Percentiles rank a stretch among this genome's conserved stretches.
Conservation (phyloP, 2,113 vertebrate genomes). For the Carettochelys insculpta region DNA sequence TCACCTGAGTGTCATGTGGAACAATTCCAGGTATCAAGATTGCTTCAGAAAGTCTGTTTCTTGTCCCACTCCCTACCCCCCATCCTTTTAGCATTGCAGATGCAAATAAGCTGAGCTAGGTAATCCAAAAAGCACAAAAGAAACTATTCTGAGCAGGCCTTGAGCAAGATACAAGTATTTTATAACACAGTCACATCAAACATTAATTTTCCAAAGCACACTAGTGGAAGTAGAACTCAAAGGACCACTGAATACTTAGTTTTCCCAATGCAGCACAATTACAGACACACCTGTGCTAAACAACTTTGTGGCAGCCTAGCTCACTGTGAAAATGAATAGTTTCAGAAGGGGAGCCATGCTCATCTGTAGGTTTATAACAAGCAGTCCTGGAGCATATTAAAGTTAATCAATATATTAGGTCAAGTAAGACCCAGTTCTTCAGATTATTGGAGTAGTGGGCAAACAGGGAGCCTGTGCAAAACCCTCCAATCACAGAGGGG, state of each 20-base stretch:
- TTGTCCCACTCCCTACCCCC: not conserved
- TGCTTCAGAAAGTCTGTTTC: not conserved
- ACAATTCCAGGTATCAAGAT: not conserved
- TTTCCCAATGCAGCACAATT: not conserved
- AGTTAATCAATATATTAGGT: too few relatives aligned
- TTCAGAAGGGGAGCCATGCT: too few relatives aligned
- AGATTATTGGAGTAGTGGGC: too few relatives aligned
- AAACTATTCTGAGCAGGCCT: not conserved
- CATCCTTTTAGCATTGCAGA: not conserved
- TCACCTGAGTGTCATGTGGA: not conserved
- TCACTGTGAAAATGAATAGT: slow-evolving; percentile 24
- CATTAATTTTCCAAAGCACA: not conserved
- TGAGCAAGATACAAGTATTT: not conserved
- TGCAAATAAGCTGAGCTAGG: not conserved
- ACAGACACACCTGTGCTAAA: not conserved
- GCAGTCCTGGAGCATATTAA: too few relatives aligned
- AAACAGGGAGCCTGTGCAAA: too few relatives aligned
- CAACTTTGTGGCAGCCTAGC: slow-evolving; percentile 4
- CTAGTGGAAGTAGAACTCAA: not conserved
- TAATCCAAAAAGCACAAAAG: rapidly evolving
- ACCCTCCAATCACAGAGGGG: too few relatives aligned
- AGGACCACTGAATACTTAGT: not conserved
- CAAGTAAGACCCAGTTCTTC: too few relatives aligned
- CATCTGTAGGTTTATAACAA: too few relatives aligned
- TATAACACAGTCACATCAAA: not conserved